Percentiles rank a stretch among this genome's conserved stretches.
Evolutionary conservation across 2,888 invertebrate species (phyloP).

Genomic region (Coenonympha glycerion): DNA sequence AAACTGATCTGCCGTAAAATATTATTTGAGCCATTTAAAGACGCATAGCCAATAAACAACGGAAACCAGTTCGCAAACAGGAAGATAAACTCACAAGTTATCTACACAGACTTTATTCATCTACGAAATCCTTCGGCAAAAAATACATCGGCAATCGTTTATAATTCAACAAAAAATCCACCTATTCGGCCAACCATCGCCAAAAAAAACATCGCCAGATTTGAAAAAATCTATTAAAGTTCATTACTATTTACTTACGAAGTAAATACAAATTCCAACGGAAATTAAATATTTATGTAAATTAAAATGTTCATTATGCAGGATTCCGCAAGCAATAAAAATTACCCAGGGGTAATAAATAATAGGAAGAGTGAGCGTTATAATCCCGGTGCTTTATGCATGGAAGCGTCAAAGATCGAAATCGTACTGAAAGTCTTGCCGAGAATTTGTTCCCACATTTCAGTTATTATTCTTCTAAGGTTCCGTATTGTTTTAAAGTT

Average conservation of each 20-base stretch:
- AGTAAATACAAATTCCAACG: not conserved
- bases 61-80: constrained; percentile 22
- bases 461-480: too few relatives aligned
- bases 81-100: constrained; percentile 13
- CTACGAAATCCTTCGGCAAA: constrained; percentile 11
- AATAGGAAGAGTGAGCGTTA: too few relatives aligned
- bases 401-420: constrained; percentile 2
- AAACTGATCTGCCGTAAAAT: not conserved
- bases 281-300: not conserved
- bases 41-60: constrained; percentile 13
- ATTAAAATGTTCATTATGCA: not conserved
- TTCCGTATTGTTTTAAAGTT: too few relatives aligned
- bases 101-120: constrained; percentile 14
- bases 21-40: not conserved
- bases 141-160: too few relatives aligned
- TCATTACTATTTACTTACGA: too few relatives aligned
- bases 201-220: too few relatives aligned
- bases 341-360: not conserved
- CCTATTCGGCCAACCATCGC: too few relatives aligned
- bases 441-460: not conserved
- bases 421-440: constrained; percentile 6
- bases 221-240: too few relatives aligned
- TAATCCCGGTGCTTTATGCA: constrained; percentile 16
- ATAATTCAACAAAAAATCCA: too few relatives aligned
- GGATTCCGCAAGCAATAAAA: not conserved